These are phyloP conservation scores for Calycopis cecrops DNA, from an alignment of 1,140 invertebrate species.

Conservation along the genomic window DNA sequence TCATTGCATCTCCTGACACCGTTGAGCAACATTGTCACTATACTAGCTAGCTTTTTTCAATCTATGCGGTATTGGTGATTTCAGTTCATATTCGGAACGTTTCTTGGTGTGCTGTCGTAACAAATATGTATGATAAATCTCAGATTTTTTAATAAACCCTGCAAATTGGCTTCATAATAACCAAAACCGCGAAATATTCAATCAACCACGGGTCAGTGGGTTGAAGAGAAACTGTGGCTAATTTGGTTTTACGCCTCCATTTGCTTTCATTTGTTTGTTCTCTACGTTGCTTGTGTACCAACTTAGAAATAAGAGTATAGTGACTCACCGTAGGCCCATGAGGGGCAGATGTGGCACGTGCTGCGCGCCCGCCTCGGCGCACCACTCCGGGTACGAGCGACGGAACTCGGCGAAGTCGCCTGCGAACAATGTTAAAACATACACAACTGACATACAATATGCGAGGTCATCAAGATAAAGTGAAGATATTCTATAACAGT, in stretches of 20 bases:
- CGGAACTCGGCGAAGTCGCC: constrained; percentile 90
- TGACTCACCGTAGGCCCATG: constrained; percentile 76
- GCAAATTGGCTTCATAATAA: not conserved
- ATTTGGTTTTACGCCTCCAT: no score
- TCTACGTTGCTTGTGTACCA: no score
- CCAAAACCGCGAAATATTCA: no score
- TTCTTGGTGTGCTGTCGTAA: no score
- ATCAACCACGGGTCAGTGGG: no score
- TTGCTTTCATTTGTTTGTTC: no score
- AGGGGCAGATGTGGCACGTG: constrained; percentile 74
- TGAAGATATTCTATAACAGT: no score
- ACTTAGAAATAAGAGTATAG: not conserved
- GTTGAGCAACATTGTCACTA: not conserved
- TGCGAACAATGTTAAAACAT: constrained; percentile 71
- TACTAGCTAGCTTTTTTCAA: no score
- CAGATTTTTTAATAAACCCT: not conserved
- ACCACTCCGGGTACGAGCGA: constrained; percentile 91
- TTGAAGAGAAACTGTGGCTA: no score
- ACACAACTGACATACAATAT: no score
- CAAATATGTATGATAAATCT: not conserved
- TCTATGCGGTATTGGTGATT: not conserved
- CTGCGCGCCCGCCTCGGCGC: constrained; percentile 75
- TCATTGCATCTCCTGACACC: not conserved
- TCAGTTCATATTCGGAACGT: not conserved
- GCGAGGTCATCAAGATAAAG: no score